A percentile compares a stretch with the other conserved stretches of the same genome.
phyloP scores from a whole-genome alignment of 2,113 vertebrate genomes.

The Cynoglossus semilaevis region DNA sequence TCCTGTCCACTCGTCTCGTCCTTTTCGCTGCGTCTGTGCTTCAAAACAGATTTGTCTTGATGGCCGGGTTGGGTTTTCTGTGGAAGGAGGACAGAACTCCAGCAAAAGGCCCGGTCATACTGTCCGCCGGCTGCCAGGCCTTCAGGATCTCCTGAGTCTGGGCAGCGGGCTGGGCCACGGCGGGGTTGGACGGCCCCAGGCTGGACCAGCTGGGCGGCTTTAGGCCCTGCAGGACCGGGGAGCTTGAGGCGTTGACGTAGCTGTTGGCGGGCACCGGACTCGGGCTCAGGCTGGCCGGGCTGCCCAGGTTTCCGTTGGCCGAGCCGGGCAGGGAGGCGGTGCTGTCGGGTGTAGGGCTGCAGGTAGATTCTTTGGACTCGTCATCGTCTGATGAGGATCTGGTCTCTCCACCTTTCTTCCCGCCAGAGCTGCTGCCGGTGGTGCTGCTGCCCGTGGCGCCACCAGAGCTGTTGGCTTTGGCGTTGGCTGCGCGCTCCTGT shows the following conservation, averaged over 20 bases:
- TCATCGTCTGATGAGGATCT: conserved; percentile 91
- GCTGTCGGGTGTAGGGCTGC: conserved; percentile 95
- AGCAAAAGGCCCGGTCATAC: conserved; percentile 89
- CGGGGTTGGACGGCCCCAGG: conserved; percentile 78
- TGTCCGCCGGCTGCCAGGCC: conserved; percentile 90
- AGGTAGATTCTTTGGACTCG: conserved; percentile 94
- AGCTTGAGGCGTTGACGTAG: conserved; percentile 73
- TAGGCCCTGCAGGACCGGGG: conserved; percentile 81
- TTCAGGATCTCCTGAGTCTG: conserved; percentile 87
- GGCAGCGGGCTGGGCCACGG: conserved; percentile 69
- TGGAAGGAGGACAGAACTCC: conserved; percentile 94
- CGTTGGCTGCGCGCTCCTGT: conserved; percentile 90
- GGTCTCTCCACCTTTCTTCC: conserved; percentile 81
- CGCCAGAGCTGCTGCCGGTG: conserved; percentile 48
- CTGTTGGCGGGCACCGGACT: conserved; percentile 79
- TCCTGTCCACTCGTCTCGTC: conserved; percentile 19
- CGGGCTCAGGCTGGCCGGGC: conserved; percentile 88
- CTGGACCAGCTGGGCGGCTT: conserved; percentile 86
- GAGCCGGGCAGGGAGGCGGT: conserved; percentile 89
- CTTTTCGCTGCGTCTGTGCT: conserved; percentile 44
- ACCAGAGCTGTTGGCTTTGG: conserved; percentile 75
- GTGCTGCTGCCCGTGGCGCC: conserved; percentile 54
- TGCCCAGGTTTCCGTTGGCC: conserved; percentile 77
- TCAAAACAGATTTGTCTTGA: conserved; percentile 96
- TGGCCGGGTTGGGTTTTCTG: conserved; percentile 83